A percentile compares a stretch with the other conserved stretches of the same genome.
Conservation (phyloP, 2,888 invertebrate species). For the Tiliacea aurago region DNA sequence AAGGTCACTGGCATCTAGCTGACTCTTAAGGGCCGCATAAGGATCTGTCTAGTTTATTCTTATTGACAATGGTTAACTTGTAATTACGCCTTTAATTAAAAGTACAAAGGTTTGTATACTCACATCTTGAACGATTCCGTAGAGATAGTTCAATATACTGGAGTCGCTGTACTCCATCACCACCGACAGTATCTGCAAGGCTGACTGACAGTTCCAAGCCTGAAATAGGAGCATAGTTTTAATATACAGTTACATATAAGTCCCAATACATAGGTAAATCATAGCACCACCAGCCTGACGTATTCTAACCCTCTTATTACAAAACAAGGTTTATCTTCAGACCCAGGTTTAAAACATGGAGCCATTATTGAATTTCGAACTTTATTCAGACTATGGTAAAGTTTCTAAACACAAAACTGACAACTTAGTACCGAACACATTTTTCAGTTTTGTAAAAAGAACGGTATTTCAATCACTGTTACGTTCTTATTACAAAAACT, state of each 20-base stretch:
- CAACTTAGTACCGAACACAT: too few relatives aligned
- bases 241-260: not conserved
- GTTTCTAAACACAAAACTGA: too few relatives aligned
- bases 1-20: too few relatives aligned
- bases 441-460: too few relatives aligned
- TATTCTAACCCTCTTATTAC: too few relatives aligned
- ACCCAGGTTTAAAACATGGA: too few relatives aligned
- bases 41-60: not conserved
- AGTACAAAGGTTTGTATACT: constrained; percentile 69
- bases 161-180: constrained; percentile 93
- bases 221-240: constrained; percentile 67
- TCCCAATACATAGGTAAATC: not conserved
- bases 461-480: too few relatives aligned
- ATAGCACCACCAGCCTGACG: not conserved
- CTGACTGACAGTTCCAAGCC: constrained; percentile 91
- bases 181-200: constrained; percentile 93
- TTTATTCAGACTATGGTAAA: too few relatives aligned
- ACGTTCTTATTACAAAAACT: too few relatives aligned
- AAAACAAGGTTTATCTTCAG: too few relatives aligned
- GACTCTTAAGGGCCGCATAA: not conserved
- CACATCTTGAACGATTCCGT: constrained; percentile 93
- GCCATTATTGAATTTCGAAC: too few relatives aligned
- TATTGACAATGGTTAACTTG: not conserved
- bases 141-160: constrained; percentile 92
- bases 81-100: not conserved